These are phyloP conservation scores for Lordiphosa andalusiaca DNA, from an alignment of 2,888 invertebrate genomes.

Conservation along the genomic window DNA sequence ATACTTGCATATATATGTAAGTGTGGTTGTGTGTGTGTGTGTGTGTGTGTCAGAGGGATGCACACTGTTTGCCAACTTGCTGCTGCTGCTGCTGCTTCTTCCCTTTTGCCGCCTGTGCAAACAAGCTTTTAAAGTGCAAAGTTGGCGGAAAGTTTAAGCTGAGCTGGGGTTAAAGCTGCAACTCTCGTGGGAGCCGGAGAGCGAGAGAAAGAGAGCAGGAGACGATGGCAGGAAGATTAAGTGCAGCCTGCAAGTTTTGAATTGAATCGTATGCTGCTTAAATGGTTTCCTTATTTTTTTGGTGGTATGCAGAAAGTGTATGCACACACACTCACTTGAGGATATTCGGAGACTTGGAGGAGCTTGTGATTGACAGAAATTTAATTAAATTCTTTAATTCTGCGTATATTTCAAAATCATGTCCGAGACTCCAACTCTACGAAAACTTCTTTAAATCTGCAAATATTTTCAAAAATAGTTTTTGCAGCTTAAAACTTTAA, in stretches of 20 bases:
- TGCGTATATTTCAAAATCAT: no score
- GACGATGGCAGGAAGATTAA: conserved; percentile 13
- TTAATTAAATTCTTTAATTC: no score
- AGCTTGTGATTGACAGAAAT: no score
- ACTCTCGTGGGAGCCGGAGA: not conserved
- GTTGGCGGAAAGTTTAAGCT: conserved; percentile 60
- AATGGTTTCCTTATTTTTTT: not conserved
- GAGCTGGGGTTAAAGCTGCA: conserved; percentile 34
- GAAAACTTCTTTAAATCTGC: no score
- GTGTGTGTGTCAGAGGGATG: conserved; percentile 39
- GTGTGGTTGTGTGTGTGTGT: conserved; percentile 51
- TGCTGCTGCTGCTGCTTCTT: conserved; percentile 7
- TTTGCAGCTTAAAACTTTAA: no score
- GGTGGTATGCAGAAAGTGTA: conserved; percentile 41
- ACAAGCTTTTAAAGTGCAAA: conserved; percentile 69
- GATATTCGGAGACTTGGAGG: conserved; percentile 3
- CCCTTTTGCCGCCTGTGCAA: conserved; percentile 37
- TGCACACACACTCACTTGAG: conserved; percentile 6
- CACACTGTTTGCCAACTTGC: conserved; percentile 13
- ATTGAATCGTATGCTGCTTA: conserved; percentile 29
- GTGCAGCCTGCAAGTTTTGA: conserved; percentile 37
- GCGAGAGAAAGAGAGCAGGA: not conserved
- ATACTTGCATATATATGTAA: conserved; percentile 19
- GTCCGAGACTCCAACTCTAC: no score
- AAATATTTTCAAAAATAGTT: no score